A percentile compares a stretch with the other conserved stretches of the same genome.
phyloP scores from a whole-genome alignment of 2,797 vertebrate genomes.

The Tinamus major region DNA sequence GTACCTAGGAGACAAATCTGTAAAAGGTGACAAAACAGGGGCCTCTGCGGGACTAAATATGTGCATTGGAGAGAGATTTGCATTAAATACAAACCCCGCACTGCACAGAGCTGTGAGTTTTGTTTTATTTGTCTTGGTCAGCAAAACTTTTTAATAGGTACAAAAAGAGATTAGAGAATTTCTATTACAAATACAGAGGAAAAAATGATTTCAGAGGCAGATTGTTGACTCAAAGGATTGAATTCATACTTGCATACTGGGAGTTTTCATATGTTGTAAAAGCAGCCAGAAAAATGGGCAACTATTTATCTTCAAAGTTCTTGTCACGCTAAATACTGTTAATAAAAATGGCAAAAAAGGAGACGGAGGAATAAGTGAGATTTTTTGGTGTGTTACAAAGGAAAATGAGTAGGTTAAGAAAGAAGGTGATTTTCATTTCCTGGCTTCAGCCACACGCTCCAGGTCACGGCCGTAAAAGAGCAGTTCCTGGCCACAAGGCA shows the following conservation, averaged over 20 bases:
- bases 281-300: not conserved
- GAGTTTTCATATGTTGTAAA: not conserved
- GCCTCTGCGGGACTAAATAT: not conserved
- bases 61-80: not conserved
- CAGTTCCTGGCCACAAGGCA: fast-evolving
- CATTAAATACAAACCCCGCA: not conserved
- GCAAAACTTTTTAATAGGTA: not conserved
- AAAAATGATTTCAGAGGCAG: not conserved
- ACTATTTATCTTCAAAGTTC: not conserved
- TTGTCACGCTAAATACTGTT: conserved; percentile 1
- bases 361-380: not conserved
- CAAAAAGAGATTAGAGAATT: not conserved
- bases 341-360: not conserved
- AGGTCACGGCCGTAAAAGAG: not conserved
- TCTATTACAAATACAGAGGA: not conserved
- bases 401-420: not conserved
- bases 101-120: fast-evolving
- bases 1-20: conserved; percentile 61
- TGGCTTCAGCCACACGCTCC: not conserved
- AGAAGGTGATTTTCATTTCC: conserved; percentile 37
- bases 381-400: not conserved
- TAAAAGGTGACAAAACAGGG: conserved; percentile 47
- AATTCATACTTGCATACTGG: fast-evolving
- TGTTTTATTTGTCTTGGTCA: not conserved
- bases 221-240: not conserved